Conservation (phyloP, 1,140 invertebrate genomes). For the Brachionus plicatilis region DNA sequence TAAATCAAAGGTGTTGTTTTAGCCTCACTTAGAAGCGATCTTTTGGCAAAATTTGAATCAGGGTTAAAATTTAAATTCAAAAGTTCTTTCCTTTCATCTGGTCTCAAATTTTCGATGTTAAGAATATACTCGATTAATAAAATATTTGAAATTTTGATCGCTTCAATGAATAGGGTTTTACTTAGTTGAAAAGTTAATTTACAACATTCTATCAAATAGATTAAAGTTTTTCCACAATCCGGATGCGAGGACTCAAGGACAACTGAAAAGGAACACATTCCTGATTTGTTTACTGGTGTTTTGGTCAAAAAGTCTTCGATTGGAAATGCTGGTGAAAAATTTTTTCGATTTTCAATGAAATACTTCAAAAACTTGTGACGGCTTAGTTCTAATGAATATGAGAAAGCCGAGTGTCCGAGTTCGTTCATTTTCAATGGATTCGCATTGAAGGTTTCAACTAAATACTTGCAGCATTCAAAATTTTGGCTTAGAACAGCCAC, state of each 20-base stretch:
- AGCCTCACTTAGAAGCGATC: neutral
- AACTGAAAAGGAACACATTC: neutral
- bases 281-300: neutral
- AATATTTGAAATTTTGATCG: neutral
- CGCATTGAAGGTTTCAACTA: neutral
- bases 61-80: slow-evolving; percentile 35
- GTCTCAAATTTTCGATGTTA: neutral
- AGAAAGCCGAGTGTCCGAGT: neutral
- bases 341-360: slow-evolving; percentile 15
- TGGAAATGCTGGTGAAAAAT: neutral
- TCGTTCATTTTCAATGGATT: slow-evolving; percentile 11
- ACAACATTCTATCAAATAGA: neutral
- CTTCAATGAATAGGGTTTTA: neutral
- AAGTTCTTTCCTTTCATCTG: slow-evolving; percentile 1
- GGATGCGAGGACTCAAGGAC: slow-evolving; percentile 19
- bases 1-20: slow-evolving; percentile 9
- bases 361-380: neutral
- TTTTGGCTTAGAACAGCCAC: neutral
- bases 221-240: neutral
- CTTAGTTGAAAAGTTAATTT: neutral
- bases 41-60: neutral
- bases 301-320: slow-evolving; percentile 14
- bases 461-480: neutral
- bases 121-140: slow-evolving; percentile 13
- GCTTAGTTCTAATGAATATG: neutral